A percentile compares a stretch with the other conserved stretches of the same genome.
phyloP scores from a whole-genome alignment of 2,888 invertebrate genomes.

The Eupithecia subumbrata region DNA sequence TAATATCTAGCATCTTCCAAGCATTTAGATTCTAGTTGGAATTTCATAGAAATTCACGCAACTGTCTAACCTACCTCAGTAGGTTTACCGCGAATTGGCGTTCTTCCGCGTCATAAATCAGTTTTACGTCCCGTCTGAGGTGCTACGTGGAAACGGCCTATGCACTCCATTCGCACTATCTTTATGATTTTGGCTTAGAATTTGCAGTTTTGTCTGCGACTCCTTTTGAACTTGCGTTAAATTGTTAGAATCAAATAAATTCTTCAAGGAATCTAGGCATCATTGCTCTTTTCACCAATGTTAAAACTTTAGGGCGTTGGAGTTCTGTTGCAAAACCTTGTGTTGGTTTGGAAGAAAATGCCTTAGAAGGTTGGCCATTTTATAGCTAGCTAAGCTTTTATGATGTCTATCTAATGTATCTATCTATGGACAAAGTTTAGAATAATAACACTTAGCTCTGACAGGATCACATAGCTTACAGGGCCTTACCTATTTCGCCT shows the following conservation, averaged over 20 bases:
- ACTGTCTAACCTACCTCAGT: slow-evolving; percentile 5
- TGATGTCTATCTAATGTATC: neutral
- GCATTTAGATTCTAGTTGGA: neutral
- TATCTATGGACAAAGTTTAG: neutral
- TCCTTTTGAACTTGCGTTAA: neutral
- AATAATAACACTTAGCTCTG: neutral
- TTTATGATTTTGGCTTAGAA: slow-evolving; percentile 35
- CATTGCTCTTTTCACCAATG: neutral
- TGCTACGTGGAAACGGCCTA: slow-evolving; percentile 54
- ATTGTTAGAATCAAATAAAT: neutral
- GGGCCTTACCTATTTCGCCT: neutral
- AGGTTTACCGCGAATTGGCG: slow-evolving; percentile 53
- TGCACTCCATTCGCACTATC: slow-evolving; percentile 33
- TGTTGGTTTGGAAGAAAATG: neutral
- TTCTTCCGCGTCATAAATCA: slow-evolving; percentile 68
- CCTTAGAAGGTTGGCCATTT: neutral
- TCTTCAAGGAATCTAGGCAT: neutral
- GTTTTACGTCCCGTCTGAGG: slow-evolving; percentile 60
- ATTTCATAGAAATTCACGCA: neutral
- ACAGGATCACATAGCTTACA: neutral
- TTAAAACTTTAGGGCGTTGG: neutral
- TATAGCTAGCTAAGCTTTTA: neutral
- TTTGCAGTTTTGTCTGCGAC: slow-evolving; percentile 21
- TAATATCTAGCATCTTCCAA: neutral
- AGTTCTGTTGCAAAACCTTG: neutral